phyloP scores from a whole-genome alignment of 2,888 invertebrate genomes.

The Fabriciana adippe region DNA sequence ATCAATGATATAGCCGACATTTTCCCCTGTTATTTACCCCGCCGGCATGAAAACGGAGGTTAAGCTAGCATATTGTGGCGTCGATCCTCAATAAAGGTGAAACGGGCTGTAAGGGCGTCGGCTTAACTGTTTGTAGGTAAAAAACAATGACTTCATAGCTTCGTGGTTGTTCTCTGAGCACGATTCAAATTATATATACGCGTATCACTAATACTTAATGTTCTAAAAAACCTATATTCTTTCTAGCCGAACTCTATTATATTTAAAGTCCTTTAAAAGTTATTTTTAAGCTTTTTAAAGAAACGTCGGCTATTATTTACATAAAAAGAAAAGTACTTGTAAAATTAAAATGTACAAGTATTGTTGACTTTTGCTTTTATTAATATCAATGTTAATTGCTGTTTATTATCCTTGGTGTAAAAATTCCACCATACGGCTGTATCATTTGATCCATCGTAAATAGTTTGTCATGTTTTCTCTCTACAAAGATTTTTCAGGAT shows the following conservation, averaged over 20 bases:
- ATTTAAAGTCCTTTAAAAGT: too few species aligned
- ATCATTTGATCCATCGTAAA: conserved; percentile 28
- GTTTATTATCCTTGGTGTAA: not conserved
- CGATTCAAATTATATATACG: not conserved
- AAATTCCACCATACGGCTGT: conserved; percentile 8
- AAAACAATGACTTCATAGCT: conserved; percentile 29
- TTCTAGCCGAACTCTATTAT: too few species aligned
- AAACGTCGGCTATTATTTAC: not conserved
- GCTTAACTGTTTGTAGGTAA: conserved; percentile 22
- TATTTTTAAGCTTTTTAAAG: too few species aligned
- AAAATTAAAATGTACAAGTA: too few species aligned
- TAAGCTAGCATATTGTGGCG: conserved; percentile 28
- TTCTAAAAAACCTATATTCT: too few species aligned
- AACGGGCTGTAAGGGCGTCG: conserved; percentile 27
- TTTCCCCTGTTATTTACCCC: conserved; percentile 24
- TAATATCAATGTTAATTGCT: not conserved
- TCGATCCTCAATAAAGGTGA: conserved; percentile 34
- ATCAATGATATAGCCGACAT: conserved; percentile 23
- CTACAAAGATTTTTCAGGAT: conserved; percentile 22
- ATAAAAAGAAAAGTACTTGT: not conserved
- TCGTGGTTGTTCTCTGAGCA: conserved; percentile 1
- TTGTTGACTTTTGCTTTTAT: too few species aligned
- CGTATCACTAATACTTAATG: not conserved
- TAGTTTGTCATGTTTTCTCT: conserved; percentile 26
- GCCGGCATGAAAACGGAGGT: conserved; percentile 23